Percentiles rank a stretch among this genome's conserved stretches.
phyloP scores from a whole-genome alignment of 2,888 invertebrate species.

The Hypercompe scribonia region DNA sequence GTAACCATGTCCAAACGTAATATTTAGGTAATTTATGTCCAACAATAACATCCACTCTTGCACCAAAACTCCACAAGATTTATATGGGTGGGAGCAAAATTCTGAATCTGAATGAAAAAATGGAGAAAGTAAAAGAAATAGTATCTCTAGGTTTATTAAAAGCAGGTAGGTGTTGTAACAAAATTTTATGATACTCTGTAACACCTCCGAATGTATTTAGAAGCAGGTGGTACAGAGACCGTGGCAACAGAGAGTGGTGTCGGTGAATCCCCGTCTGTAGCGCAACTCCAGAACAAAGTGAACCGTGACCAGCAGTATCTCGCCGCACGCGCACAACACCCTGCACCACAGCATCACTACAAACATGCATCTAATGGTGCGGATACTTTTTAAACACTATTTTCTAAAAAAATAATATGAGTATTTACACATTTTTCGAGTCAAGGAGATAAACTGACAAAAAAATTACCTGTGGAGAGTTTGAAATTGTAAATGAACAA shows the following conservation, averaged over 20 bases:
- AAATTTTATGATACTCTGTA: not conserved
- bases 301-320: slow-evolving; percentile 92
- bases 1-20: not conserved
- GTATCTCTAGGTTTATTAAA: not conserved
- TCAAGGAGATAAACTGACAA: not conserved
- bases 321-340: slow-evolving; percentile 89
- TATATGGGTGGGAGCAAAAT: not conserved
- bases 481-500: not conserved
- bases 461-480: not conserved
- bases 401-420: not conserved
- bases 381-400: not conserved
- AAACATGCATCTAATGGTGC: slow-evolving; percentile 82
- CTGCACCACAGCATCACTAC: slow-evolving; percentile 85
- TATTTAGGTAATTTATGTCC: not conserved
- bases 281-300: slow-evolving; percentile 93
- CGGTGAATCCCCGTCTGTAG: slow-evolving; percentile 92
- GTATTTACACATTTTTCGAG: not conserved
- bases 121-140: too few species aligned
- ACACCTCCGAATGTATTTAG: slow-evolving; percentile 53
- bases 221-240: slow-evolving; percentile 77
- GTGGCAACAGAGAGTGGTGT: slow-evolving; percentile 81
- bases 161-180: not conserved
- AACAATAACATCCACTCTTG: not conserved
- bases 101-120: not conserved
- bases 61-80: not conserved